phyloP scores from a whole-genome alignment of 2,113 vertebrate species.

The Chlorodrepanis virens region DNA sequence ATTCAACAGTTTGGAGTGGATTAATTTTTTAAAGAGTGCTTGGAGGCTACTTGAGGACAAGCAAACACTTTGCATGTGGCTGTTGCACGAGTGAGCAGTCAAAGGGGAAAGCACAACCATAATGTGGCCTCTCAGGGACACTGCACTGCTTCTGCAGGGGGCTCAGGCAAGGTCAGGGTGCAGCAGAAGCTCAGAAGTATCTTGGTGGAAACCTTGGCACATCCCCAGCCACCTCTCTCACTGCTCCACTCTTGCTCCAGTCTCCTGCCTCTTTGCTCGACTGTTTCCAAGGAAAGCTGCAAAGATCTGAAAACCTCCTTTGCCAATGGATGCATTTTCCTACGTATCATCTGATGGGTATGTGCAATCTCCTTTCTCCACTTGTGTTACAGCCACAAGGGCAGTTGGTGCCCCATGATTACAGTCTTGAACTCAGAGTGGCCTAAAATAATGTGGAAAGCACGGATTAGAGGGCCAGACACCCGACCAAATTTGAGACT shows the following conservation, averaged over 20 bases:
- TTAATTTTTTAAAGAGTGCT: constrained; percentile 9
- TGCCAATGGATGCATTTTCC: neutral
- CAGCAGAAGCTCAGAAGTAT: neutral
- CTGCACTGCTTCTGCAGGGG: neutral
- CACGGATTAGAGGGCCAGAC: neutral
- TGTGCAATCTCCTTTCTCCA: neutral
- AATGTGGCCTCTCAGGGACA: neutral
- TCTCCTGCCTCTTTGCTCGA: neutral
- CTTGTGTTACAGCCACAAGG: neutral
- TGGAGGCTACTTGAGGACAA: neutral
- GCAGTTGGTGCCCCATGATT: neutral
- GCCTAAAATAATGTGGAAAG: constrained; percentile 7
- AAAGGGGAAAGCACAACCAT: neutral
- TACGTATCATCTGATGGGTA: neutral
- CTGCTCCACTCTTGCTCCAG: neutral
- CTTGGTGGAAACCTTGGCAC: neutral
- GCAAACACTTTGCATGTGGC: neutral
- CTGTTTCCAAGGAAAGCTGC: neutral
- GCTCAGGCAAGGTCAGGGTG: neutral
- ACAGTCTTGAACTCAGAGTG: neutral
- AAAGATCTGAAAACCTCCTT: neutral
- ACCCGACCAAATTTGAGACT: neutral
- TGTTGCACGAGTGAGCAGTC: neutral
- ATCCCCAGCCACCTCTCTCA: neutral
- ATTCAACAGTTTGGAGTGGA: neutral